Percentiles rank a stretch among this genome's conserved stretches.
Evolutionary conservation across 92 coral and sea anemone species (phyloP).

Genomic region (Parazoanthus swiftii): DNA sequence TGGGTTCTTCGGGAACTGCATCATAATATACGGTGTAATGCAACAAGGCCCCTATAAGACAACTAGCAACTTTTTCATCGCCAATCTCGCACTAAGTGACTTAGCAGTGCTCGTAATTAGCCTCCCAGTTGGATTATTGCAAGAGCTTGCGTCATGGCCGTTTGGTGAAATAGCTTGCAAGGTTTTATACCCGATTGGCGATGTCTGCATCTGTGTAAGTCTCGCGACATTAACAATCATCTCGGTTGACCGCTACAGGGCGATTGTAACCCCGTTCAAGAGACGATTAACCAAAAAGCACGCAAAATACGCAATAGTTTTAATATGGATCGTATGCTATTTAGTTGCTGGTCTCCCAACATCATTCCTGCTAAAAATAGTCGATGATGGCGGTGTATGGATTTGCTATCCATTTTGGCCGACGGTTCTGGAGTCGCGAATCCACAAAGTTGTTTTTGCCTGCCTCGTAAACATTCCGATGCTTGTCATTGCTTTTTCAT

Average conservation of each 20-base stretch:
- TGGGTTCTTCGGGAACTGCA: constrained; percentile 95
- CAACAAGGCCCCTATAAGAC: constrained; percentile 87
- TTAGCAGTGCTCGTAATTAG: constrained; percentile 90
- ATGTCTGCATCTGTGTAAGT: constrained; percentile 87
- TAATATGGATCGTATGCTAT: constrained; percentile 75
- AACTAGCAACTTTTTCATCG: constrained; percentile 89
- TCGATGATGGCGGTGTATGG: constrained; percentile 43
- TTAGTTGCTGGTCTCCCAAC: constrained; percentile 63
- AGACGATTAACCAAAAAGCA: constrained; percentile 82
- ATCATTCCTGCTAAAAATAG: constrained; percentile 51
- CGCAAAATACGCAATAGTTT: constrained; percentile 78
- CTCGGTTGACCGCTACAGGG: constrained; percentile 88
- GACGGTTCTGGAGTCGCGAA: constrained; percentile 16
- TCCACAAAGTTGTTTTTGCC: constrained; percentile 41
- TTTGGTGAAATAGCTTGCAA: constrained; percentile 96
- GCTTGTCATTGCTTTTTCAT: constrained; percentile 51
- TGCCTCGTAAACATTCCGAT: constrained; percentile 37
- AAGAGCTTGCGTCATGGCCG: constrained; percentile 96
- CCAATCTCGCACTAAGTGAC: constrained; percentile 91
- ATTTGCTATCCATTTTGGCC: constrained; percentile 50
- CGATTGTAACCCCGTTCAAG: constrained; percentile 90
- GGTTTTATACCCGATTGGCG: constrained; percentile 92
- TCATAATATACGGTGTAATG: constrained; percentile 92
- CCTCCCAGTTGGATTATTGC: constrained; percentile 80
- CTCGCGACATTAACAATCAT: constrained; percentile 88